These are phyloP conservation scores for Mustela nigripes DNA, from an alignment of 2,113 vertebrate genomes.

Conservation along the genomic window DNA sequence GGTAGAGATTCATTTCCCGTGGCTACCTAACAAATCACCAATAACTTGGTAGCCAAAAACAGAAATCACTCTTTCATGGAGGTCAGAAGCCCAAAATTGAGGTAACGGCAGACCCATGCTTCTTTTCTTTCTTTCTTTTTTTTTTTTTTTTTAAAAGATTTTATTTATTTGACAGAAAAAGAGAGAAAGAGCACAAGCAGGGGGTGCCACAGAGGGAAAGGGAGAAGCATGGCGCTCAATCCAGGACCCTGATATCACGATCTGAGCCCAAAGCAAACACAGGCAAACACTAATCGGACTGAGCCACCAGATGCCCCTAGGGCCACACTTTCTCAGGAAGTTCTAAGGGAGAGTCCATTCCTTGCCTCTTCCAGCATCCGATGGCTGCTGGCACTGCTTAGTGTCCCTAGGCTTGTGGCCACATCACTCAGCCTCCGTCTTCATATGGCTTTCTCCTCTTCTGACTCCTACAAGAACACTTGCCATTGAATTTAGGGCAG, in stretches of 20 bases:
- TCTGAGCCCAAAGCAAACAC: not conserved
- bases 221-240: not conserved
- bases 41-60: not conserved
- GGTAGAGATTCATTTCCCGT: not conserved
- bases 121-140: not conserved
- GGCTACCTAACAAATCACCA: not conserved
- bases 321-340: not conserved
- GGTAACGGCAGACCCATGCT: not conserved
- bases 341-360: not conserved
- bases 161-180: too few species aligned
- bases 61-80: not conserved
- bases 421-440: not conserved
- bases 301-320: not conserved
- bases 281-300: not conserved
- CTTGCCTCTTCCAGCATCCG: not conserved
- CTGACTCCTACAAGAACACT: not conserved
- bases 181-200: too few species aligned
- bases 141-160: not conserved
- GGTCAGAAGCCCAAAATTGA: not conserved
- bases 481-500: not conserved
- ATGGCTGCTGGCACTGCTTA: not conserved
- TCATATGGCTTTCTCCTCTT: not conserved
- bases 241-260: not conserved
- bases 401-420: too few species aligned
- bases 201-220: not conserved